These are phyloP conservation scores for Phalera bucephala DNA, from an alignment of 2,888 invertebrate genomes.

Conservation along the genomic window DNA sequence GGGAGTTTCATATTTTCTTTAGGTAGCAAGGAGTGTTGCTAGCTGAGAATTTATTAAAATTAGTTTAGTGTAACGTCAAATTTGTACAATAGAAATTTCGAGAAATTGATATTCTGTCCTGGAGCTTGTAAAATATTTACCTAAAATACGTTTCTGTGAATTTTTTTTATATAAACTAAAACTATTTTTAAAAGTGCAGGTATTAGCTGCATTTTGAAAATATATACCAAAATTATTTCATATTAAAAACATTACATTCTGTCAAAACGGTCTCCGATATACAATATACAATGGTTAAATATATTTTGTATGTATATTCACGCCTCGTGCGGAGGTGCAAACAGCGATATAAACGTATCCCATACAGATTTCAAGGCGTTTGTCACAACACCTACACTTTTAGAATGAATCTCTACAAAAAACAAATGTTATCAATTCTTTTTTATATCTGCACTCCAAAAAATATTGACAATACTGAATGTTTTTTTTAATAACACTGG, in stretches of 20 bases:
- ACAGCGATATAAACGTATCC: slow-evolving; percentile 15
- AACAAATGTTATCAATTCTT: too few relatives aligned
- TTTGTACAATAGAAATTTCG: too few relatives aligned
- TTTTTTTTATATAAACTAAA: too few relatives aligned
- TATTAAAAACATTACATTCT: slow-evolving; percentile 51
- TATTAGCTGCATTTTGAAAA: too few relatives aligned
- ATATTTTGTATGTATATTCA: slow-evolving; percentile 38
- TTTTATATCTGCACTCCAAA: too few relatives aligned
- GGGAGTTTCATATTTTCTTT: slow-evolving; percentile 4
- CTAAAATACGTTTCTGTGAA: too few relatives aligned
- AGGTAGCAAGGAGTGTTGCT: too few relatives aligned
- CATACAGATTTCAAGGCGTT: slow-evolving; percentile 44
- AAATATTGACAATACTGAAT: too few relatives aligned
- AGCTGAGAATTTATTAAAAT: too few relatives aligned
- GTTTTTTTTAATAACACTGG: too few relatives aligned
- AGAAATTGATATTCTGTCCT: background rate
- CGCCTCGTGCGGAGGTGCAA: slow-evolving; percentile 28
- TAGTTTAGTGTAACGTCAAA: too few relatives aligned
- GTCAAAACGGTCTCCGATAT: slow-evolving; percentile 61
- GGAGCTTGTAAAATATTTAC: background rate
- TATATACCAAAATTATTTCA: slow-evolving; percentile 1
- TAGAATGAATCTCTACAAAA: slow-evolving; percentile 50
- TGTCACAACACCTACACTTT: slow-evolving; percentile 56
- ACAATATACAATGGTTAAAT: slow-evolving; percentile 63
- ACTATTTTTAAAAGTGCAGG: too few relatives aligned